Evolutionary conservation across 1,140 invertebrate species (phyloP).

Genomic region (Ooceraea biroi): DNA sequence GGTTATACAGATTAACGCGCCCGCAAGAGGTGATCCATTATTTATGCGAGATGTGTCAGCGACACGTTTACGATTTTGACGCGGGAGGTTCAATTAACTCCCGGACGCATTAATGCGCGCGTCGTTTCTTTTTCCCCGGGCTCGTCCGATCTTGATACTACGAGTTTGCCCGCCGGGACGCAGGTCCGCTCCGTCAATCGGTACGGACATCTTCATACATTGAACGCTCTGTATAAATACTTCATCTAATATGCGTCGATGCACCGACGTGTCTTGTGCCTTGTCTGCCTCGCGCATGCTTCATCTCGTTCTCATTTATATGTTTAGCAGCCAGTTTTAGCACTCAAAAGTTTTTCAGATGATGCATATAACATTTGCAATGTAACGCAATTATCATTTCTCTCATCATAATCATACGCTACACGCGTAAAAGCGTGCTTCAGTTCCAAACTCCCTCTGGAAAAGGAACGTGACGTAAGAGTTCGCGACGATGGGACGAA

Average conservation of each 20-base stretch:
- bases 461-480: not conserved
- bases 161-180: conserved; percentile 54
- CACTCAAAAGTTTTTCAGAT: not conserved
- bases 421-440: not conserved
- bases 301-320: not conserved
- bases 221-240: conserved; percentile 48
- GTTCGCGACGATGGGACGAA: not conserved
- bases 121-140: conserved; percentile 37
- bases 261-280: not conserved
- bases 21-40: conserved; percentile 33
- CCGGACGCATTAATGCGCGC: conserved; percentile 41
- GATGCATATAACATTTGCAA: no score
- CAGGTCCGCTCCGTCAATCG: conserved; percentile 48
- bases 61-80: conserved; percentile 63
- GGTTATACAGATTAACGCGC: conserved; percentile 49
- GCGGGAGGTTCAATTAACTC: conserved; percentile 64
- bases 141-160: conserved; percentile 54
- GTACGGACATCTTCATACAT: conserved; percentile 56
- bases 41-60: conserved; percentile 61
- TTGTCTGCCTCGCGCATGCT: conserved; percentile 7
- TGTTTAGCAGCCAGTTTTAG: not conserved
- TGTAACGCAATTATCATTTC: not conserved
- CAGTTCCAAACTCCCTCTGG: not conserved
- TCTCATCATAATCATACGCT: not conserved
- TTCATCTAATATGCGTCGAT: conserved; percentile 53